Percentiles rank a stretch among this genome's conserved stretches.
phyloP scores from a whole-genome alignment of 2,888 invertebrate genomes.

The Pegoplata infirma region DNA sequence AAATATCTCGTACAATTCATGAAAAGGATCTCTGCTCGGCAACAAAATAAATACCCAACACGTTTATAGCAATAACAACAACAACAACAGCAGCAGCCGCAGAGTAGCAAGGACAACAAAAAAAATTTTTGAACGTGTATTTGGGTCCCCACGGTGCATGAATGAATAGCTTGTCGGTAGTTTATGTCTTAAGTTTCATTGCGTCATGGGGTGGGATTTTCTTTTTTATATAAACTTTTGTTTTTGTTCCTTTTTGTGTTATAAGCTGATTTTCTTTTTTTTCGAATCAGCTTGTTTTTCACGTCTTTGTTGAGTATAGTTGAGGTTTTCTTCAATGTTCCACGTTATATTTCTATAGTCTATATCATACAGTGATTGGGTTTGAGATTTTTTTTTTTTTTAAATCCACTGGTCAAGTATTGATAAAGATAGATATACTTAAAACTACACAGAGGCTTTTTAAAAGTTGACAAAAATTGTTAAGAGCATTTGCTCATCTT shows the following conservation, averaged over 20 bases:
- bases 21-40: conserved; percentile 10
- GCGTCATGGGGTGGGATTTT: too few relatives aligned
- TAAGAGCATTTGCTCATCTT: too few relatives aligned
- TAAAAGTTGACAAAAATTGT: too few relatives aligned
- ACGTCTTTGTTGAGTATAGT: neutral
- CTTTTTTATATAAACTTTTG: neutral
- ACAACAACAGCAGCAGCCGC: too few relatives aligned
- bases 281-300: neutral
- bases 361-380: neutral
- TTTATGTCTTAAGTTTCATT: conserved; percentile 23
- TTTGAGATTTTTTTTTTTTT: too few relatives aligned
- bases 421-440: too few relatives aligned
- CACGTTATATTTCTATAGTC: too few relatives aligned
- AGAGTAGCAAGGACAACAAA: too few relatives aligned
- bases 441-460: too few relatives aligned
- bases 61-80: conserved; percentile 18
- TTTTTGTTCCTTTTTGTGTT: neutral
- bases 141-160: conserved; percentile 27
- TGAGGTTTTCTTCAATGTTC: too few relatives aligned
- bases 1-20: neutral
- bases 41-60: conserved; percentile 19
- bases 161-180: conserved; percentile 24
- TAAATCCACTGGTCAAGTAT: too few relatives aligned
- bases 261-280: neutral
- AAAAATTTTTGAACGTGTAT: conserved; percentile 11